These are phyloP conservation scores for Lithobates sylvaticus DNA, from an alignment of 2,797 vertebrate genomes.

Conservation along the genomic window DNA sequence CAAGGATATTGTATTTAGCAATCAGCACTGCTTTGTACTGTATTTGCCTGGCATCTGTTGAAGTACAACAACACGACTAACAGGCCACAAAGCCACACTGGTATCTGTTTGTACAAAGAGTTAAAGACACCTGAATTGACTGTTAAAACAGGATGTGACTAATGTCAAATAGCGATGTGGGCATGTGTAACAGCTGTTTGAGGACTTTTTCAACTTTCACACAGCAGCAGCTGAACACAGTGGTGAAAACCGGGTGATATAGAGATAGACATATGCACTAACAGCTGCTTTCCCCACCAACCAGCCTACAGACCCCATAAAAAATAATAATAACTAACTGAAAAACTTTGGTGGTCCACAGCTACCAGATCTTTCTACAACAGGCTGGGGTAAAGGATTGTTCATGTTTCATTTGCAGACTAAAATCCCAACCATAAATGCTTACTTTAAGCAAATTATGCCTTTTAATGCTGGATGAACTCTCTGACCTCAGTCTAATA, in stretches of 20 bases:
- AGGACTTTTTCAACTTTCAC: constrained; percentile 9
- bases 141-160: constrained; percentile 53
- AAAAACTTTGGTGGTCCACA: constrained; percentile 29
- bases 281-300: not conserved
- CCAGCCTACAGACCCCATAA: not conserved
- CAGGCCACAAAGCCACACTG: not conserved
- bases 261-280: constrained; percentile 2
- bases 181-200: constrained; percentile 36
- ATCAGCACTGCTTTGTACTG: not conserved
- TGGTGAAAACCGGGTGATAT: not conserved
- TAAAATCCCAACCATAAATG: not conserved
- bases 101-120: not conserved
- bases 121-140: not conserved
- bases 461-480: not conserved
- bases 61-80: not conserved
- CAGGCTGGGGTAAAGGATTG: not conserved
- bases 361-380: constrained; percentile 6
- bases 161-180: constrained; percentile 30
- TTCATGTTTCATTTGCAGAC: not conserved
- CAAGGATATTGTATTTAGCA: not conserved
- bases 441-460: not conserved
- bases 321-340: not conserved
- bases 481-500: constrained; percentile 28
- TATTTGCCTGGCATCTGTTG: not conserved
- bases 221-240: constrained; percentile 20